Evolutionary conservation across 2,888 invertebrate species (phyloP).

Genomic region (Rhamnusium bicolor): DNA sequence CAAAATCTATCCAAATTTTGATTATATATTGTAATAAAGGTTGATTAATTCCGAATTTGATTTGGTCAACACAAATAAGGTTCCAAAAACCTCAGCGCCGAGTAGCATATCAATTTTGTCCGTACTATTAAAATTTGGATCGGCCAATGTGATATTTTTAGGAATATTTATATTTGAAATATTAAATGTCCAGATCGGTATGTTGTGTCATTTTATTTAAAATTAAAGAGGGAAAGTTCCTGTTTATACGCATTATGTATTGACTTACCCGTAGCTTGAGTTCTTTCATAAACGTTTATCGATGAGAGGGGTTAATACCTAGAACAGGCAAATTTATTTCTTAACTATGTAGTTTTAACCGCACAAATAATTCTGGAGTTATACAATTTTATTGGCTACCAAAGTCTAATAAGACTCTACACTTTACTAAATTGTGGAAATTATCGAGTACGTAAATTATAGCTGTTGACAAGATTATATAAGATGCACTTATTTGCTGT

Average conservation of each 20-base stretch:
- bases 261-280: not conserved
- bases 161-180: slow-evolving; percentile 15
- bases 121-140: slow-evolving; percentile 9
- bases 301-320: not conserved
- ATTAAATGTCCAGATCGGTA: not conserved
- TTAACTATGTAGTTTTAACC: not conserved
- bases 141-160: slow-evolving; percentile 24
- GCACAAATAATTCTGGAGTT: not conserved
- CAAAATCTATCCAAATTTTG: slow-evolving; percentile 31
- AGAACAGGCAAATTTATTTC: slow-evolving; percentile 7
- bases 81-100: slow-evolving; percentile 16
- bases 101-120: slow-evolving; percentile 17
- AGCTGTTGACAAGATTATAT: slow-evolving; percentile 3
- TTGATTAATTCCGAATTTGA: not conserved
- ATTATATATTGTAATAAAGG: slow-evolving; percentile 24
- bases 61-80: slow-evolving; percentile 4
- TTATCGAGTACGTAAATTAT: not conserved
- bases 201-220: slow-evolving; percentile 22
- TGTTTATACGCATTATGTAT: not conserved
- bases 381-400: not conserved
- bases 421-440: not conserved
- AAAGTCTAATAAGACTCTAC: not conserved
- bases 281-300: not conserved
- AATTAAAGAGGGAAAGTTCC: slow-evolving; percentile 6
- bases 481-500: not conserved